Evolutionary conservation across 53 echinoderm and acorn worm species (phyloP).

Genomic region (Hippasteria phrygiana): DNA sequence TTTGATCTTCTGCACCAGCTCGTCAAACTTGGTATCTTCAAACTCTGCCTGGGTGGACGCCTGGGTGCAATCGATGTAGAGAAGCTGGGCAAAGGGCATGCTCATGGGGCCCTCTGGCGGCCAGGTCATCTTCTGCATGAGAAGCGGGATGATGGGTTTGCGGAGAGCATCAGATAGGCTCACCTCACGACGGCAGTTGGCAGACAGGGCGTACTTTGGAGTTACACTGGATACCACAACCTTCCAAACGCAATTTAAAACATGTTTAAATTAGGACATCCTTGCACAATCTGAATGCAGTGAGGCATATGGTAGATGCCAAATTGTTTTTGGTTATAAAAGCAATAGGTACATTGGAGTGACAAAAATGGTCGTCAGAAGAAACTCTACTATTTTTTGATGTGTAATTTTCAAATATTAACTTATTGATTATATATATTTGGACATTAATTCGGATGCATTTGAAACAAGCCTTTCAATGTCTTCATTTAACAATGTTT

Average conservation of each 20-base stretch:
- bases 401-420: no score
- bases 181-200: conserved; percentile 95
- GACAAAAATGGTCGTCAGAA: no score
- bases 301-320: no score
- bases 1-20: conserved; percentile 77
- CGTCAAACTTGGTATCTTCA: conserved; percentile 86
- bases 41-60: conserved; percentile 75
- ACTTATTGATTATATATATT: no score
- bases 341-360: no score
- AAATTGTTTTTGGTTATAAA: no score
- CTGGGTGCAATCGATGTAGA: conserved; percentile 93
- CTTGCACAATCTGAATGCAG: no score
- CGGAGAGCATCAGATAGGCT: conserved; percentile 95
- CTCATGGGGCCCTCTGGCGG: conserved; percentile 98
- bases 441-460: no score
- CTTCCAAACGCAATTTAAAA: conserved; percentile 45
- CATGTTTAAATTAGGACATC: neutral
- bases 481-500: no score
- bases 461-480: no score
- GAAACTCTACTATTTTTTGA: no score
- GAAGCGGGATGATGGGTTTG: conserved; percentile 90
- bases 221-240: conserved; percentile 95
- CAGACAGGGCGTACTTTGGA: conserved; percentile 92
- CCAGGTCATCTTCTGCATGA: conserved; percentile 88
- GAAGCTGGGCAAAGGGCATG: conserved; percentile 91